phyloP scores from a whole-genome alignment of 2,113 vertebrate genomes.

The Sapajus apella region DNA sequence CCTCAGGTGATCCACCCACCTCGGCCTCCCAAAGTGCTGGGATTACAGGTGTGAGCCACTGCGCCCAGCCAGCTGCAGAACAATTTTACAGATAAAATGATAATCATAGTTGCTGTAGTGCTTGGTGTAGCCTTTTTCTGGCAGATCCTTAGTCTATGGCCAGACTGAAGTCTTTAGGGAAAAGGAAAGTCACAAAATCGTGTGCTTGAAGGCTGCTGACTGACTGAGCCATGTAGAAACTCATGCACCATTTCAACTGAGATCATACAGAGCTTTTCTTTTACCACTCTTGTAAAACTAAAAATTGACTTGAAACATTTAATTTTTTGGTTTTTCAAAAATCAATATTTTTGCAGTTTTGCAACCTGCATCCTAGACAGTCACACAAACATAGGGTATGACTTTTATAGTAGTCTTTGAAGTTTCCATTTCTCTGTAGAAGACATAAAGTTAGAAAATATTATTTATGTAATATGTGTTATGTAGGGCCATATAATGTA shows the following conservation, averaged over 20 bases:
- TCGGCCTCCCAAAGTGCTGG: too few relatives aligned
- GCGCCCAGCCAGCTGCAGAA: not conserved
- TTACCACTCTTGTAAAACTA: not conserved
- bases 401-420: not conserved
- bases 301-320: not conserved
- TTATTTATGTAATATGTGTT: not conserved
- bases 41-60: too few relatives aligned
- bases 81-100: not conserved
- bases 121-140: not conserved
- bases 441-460: not conserved
- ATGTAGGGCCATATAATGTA: too few relatives aligned
- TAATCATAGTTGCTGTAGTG: not conserved
- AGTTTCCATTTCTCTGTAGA: not conserved
- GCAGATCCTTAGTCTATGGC: not conserved
- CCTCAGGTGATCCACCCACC: too few relatives aligned
- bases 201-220: not conserved
- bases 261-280: not conserved
- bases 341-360: not conserved
- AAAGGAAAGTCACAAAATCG: not conserved
- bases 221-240: fast-evolving
- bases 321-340: not conserved
- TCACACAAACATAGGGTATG: not conserved
- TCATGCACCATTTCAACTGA: not conserved
- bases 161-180: not conserved
- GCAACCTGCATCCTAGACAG: not conserved